These are phyloP conservation scores for Oligia strigilis DNA, from an alignment of 2,888 invertebrate species.

Conservation along the genomic window DNA sequence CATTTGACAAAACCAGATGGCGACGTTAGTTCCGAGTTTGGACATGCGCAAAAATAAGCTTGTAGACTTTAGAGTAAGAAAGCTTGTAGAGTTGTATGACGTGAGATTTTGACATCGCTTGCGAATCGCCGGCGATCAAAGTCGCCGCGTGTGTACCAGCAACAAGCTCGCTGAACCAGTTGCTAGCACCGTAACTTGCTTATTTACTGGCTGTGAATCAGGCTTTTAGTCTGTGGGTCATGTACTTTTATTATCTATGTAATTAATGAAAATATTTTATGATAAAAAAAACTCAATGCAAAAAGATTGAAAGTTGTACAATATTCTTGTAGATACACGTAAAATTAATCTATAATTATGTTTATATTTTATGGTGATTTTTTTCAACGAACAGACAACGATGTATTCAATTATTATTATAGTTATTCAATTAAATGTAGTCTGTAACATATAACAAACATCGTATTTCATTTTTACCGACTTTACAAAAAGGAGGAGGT, in stretches of 20 bases:
- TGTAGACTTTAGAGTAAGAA: no score
- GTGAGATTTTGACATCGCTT: not conserved
- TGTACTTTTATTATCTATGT: slow-evolving; percentile 28
- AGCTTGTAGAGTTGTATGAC: not conserved
- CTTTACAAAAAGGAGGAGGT: no score
- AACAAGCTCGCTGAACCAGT: no score
- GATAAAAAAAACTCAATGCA: slow-evolving; percentile 48
- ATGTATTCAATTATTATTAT: slow-evolving; percentile 67
- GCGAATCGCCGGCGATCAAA: no score
- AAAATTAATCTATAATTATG: slow-evolving; percentile 50
- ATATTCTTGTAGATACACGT: slow-evolving; percentile 67
- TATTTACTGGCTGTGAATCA: slow-evolving; percentile 5
- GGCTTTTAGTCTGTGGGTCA: slow-evolving; percentile 11
- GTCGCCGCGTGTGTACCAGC: no score
- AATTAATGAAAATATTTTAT: slow-evolving; percentile 44
- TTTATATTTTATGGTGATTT: slow-evolving; percentile 56
- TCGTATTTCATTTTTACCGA: slow-evolving; percentile 41
- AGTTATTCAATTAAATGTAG: slow-evolving; percentile 69
- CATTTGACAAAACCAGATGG: not conserved
- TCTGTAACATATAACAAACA: slow-evolving; percentile 49
- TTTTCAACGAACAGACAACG: slow-evolving; percentile 70
- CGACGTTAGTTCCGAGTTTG: not conserved
- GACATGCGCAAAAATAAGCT: not conserved
- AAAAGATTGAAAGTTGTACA: slow-evolving; percentile 63
- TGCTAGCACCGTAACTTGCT: not conserved